Evolutionary conservation across 2,888 invertebrate species (phyloP).

Genomic region (Pedicia rivosa): DNA sequence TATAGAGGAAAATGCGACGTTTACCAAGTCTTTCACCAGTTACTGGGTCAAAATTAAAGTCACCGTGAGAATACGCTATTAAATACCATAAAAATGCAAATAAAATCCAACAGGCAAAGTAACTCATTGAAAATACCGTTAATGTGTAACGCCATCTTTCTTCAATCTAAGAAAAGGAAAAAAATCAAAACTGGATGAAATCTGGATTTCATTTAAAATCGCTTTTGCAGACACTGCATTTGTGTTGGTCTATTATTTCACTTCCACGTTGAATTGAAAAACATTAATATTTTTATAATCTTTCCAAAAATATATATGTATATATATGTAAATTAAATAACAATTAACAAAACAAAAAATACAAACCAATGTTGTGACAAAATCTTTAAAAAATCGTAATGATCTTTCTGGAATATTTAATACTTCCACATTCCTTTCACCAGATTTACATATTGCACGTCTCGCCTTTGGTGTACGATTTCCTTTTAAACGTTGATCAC

Average conservation of each 20-base stretch:
- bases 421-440: constrained; percentile 24
- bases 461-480: neutral
- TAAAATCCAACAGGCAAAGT: constrained; percentile 63
- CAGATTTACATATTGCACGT: constrained; percentile 26
- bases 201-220: too few species aligned
- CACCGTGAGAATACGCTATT: constrained; percentile 58
- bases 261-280: too few species aligned
- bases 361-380: constrained; percentile 81
- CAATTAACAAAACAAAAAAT: too few species aligned
- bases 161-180: constrained; percentile 42
- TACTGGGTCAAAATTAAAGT: constrained; percentile 44
- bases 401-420: constrained; percentile 40
- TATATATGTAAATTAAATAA: too few species aligned
- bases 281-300: too few species aligned
- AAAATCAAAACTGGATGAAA: too few species aligned
- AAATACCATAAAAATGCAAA: constrained; percentile 69
- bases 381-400: constrained; percentile 59
- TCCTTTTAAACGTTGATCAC: neutral
- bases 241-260: too few species aligned
- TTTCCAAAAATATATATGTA: too few species aligned
- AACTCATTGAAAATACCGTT: constrained; percentile 68
- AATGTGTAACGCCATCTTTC: constrained; percentile 84
- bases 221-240: too few species aligned
- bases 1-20: too few species aligned
- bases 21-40: constrained; percentile 24